These are phyloP conservation scores for Timema podura DNA, from an alignment of 2,888 invertebrate genomes.

Conservation along the genomic window DNA sequence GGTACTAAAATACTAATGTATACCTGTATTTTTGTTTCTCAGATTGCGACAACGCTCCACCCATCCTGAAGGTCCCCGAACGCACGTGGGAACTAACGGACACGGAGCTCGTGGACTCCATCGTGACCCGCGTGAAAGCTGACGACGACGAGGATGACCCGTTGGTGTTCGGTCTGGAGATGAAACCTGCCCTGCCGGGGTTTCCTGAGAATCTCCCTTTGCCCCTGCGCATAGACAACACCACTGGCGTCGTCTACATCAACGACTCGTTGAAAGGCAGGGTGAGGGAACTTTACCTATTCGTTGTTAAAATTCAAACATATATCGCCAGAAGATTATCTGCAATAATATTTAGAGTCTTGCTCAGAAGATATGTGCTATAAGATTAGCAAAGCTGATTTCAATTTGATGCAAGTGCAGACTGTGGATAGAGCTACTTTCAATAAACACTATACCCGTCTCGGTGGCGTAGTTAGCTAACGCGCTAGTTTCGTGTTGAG, in stretches of 20 bases:
- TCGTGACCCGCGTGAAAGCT: conserved; percentile 66
- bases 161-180: conserved; percentile 66
- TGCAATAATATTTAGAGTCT: too few species aligned
- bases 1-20: too few species aligned
- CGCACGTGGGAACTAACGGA: conserved; percentile 72
- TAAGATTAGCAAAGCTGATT: too few species aligned
- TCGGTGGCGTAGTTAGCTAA: too few species aligned
- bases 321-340: too few species aligned
- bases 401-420: too few species aligned
- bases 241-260: conserved; percentile 71
- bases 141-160: conserved; percentile 60
- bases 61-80: conserved; percentile 38
- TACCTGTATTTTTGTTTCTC: too few species aligned
- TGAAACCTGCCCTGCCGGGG: conserved; percentile 34
- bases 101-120: conserved; percentile 64
- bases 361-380: too few species aligned
- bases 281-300: conserved; percentile 51
- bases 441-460: too few species aligned
- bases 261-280: conserved; percentile 72
- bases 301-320: too few species aligned
- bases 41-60: conserved; percentile 53
- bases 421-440: too few species aligned
- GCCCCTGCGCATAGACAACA: conserved; percentile 72
- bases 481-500: too few species aligned
- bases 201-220: conserved; percentile 43